Base-by-base conservation (phyloP, 2,113 vertebrate species). In the Oncorhynchus nerka region DNA sequence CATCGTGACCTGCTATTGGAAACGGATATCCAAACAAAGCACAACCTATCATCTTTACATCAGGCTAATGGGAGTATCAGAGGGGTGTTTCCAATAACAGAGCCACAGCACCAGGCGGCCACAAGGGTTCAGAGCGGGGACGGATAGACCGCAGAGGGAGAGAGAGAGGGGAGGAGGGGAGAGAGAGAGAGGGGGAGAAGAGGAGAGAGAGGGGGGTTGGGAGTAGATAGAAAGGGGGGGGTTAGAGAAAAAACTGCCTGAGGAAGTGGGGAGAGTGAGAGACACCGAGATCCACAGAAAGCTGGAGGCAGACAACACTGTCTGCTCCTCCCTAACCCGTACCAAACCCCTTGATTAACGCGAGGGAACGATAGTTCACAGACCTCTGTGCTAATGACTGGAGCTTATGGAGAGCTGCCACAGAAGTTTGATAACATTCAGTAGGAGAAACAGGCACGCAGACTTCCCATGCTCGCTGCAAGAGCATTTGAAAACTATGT, bases 11-110 rank as follows among this genome's bases (percentile, higher is more conserved):
- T 81, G 82, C 64, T 62, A 78, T 81, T 88, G 85, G 84, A 90
- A 88, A 82, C 77, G 76, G 76, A 88, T 91, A 88, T 86, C 80
- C 78, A 91, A 91, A 85, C 84, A 89, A 61, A 85, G 79, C 78
- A 76, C 74, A 88, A 86, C 81, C 86, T 84, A 88, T 90, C 86
- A 89, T 91, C 86, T 89, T 84, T 81, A 82, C 79, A 85, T 87
- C 22, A 66, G 73, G 86, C 79, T 87, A 87, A 92, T 88, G 77
- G 45, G 71, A 85, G 79, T 67, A 83, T 87, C 70, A 71, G 68
- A 81, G 85, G 83, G 86, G 51, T 89, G 89, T 86, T 90, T 92
- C 81, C 88, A 91, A 88, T 82, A 89, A 89, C 81, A 85, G 80
- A 83, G 75, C 82, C 81, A 65, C 72, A 81, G 80, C 75, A 76